Conservation (phyloP, 1,140 invertebrate species). For the Hylaeus anthracinus region DNA sequence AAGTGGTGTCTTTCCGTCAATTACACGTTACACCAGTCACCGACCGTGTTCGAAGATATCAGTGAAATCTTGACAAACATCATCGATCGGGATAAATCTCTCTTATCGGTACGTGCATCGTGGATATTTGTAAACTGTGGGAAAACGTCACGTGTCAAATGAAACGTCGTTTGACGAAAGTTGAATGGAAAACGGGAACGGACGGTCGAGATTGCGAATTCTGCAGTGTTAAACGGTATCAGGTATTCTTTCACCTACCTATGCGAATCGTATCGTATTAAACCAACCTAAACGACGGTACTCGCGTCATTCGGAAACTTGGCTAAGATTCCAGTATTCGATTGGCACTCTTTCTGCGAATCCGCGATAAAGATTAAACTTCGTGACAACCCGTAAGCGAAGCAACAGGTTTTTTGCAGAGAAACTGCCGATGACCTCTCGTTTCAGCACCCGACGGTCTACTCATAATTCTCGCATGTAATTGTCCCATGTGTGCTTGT, state of each 20-base stretch:
- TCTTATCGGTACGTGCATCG: too few species aligned
- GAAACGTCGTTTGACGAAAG: not conserved
- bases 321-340: conserved; percentile 14
- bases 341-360: conserved; percentile 25
- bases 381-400: conserved; percentile 45
- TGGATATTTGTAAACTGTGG: not conserved
- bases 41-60: conserved; percentile 32
- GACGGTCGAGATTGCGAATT: conserved; percentile 9
- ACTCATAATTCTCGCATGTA: not conserved
- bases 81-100: too few species aligned
- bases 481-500: not conserved
- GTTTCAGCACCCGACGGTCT: conserved; percentile 1
- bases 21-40: conserved; percentile 9
- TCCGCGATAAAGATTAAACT: conserved; percentile 28
- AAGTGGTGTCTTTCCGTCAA: conserved; percentile 35
- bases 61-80: conserved; percentile 23
- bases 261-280: not conserved
- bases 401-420: conserved; percentile 69
- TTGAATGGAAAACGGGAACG: not conserved
- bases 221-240: conserved; percentile 1
- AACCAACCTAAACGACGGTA: not conserved
- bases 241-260: conserved; percentile 15
- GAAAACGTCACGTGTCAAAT: not conserved
- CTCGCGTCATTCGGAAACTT: conserved; percentile 24
- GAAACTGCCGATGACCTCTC: conserved; percentile 45